Evolutionary conservation across 2,888 invertebrate genomes (phyloP).

Genomic region (Cheilosia variabilis): DNA sequence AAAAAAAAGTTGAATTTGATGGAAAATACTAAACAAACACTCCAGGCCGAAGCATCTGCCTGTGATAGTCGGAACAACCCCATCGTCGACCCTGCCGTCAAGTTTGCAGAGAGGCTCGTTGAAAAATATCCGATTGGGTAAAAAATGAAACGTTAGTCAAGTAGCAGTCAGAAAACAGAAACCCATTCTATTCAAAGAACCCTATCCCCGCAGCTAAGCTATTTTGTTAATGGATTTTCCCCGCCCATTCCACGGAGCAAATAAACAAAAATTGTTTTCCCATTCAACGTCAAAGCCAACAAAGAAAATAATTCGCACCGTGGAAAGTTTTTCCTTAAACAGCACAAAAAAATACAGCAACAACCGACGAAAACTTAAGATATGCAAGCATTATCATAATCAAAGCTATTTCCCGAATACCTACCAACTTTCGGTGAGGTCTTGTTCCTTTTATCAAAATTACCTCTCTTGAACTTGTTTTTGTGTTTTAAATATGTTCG

Average conservation of each 20-base stretch:
- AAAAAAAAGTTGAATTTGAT: conserved; percentile 19
- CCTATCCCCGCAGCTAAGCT: conserved; percentile 61
- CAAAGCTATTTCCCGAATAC: conserved; percentile 62
- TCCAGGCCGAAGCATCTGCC: conserved; percentile 44
- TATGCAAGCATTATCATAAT: conserved; percentile 71
- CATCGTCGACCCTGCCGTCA: neutral
- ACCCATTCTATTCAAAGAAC: conserved; percentile 53
- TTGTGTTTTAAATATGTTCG: conserved; percentile 4
- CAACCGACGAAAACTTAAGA: conserved; percentile 54
- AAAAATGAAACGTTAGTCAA: conserved; percentile 41
- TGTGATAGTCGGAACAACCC: conserved; percentile 33
- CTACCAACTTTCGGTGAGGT: neutral
- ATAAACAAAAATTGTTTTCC: conserved; percentile 67
- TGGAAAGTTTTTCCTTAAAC: conserved; percentile 22
- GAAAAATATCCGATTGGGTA: neutral
- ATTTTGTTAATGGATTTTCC: conserved; percentile 58
- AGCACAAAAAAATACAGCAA: conserved; percentile 18
- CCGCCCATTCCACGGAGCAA: neutral
- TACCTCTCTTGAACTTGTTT: conserved; percentile 27
- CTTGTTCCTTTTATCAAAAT: conserved; percentile 1
- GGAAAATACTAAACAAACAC: conserved; percentile 51
- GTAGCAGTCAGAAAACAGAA: conserved; percentile 39
- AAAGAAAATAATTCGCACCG: conserved; percentile 43
- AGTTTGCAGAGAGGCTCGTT: neutral
- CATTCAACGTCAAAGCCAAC: conserved; percentile 43